Evolutionary conservation across 2,113 vertebrate species (phyloP), one percentile per base, ranked within the genome.

Genomic region (Pachycephala philippinensis): DNA sequence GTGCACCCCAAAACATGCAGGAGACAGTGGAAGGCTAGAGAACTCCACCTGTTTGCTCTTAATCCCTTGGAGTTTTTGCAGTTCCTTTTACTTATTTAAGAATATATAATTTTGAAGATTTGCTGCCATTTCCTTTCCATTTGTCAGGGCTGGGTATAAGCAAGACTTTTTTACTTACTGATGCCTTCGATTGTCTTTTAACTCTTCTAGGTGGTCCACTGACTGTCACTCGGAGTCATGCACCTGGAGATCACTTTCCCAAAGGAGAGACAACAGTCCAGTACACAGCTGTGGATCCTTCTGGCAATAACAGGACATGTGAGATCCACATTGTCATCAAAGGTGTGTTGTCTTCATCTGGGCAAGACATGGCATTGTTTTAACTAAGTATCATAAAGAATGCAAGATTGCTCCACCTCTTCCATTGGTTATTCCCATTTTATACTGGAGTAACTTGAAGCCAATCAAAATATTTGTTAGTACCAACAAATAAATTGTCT

Each of bases 301-400:
- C 99, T 13, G 99, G 99, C 93, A 99, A 99, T 97, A 99, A 98
- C 82, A 99, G 98, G 87, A 99, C 98, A 5, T 99, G 99, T 95
- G 98, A 99, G 84, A 98, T 99, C 87, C 98, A 98, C 74, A 59
- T 99, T 93, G 94, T 98, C 50, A 98, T 99, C 76, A 99, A 98
- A 99, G 99, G 99, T 99, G 84, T 70, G 96, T 95, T 89, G 80
- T 91, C 57, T 42, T 86, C 31, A 23, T 76, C 50, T 81, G 17
- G 6, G 61, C 35, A 81, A 70, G 35, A 75, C 28, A 22, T 30
- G 4, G 9, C 14, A 18, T 39, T 72, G 22, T 75, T 85, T 52
- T 69, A 61, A 79, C 19, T 91, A 28, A 47, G 6, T 57, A 16
- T 42, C 5, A 6, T 40, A 39, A 84, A 44, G 19, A 10, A n/a